Evolutionary conservation across 2,113 vertebrate genomes (phyloP).

Genomic region (Takifugu flavidus): DNA sequence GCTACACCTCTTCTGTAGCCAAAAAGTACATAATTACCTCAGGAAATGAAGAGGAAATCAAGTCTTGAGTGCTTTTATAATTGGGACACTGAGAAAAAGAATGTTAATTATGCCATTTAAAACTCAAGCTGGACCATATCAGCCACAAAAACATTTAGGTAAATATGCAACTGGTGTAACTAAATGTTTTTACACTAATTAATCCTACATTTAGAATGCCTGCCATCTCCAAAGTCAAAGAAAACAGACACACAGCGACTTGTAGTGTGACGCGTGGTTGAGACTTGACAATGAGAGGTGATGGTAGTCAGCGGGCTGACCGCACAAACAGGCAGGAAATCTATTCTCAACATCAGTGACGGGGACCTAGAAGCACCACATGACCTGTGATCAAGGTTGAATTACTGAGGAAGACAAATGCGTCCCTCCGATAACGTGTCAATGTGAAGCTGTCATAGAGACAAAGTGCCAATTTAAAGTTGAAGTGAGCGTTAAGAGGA

Average conservation of each 20-base stretch:
- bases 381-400: slow-evolving; percentile 37
- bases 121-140: neutral
- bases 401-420: slow-evolving; percentile 22
- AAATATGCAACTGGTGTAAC: neutral
- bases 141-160: neutral
- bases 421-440: slow-evolving; percentile 11
- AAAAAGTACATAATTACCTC: slow-evolving; percentile 30
- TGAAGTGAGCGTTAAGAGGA: slow-evolving; percentile 12
- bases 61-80: slow-evolving; percentile 18
- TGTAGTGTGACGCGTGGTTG: slow-evolving; percentile 11
- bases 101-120: neutral
- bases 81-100: neutral
- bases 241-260: slow-evolving; percentile 15
- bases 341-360: slow-evolving; percentile 30
- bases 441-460: slow-evolving; percentile 13
- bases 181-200: neutral
- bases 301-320: slow-evolving; percentile 59
- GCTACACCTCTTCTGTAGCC: slow-evolving; percentile 23
- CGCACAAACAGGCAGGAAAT: slow-evolving; percentile 47
- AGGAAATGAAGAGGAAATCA: neutral
- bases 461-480: slow-evolving; percentile 5
- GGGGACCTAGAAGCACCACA: slow-evolving; percentile 41
- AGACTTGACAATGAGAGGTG: slow-evolving; percentile 50
- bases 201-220: neutral
- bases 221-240: neutral